Evolutionary conservation across 2,113 vertebrate species (phyloP).

Genomic region (Haemorhous mexicanus): DNA sequence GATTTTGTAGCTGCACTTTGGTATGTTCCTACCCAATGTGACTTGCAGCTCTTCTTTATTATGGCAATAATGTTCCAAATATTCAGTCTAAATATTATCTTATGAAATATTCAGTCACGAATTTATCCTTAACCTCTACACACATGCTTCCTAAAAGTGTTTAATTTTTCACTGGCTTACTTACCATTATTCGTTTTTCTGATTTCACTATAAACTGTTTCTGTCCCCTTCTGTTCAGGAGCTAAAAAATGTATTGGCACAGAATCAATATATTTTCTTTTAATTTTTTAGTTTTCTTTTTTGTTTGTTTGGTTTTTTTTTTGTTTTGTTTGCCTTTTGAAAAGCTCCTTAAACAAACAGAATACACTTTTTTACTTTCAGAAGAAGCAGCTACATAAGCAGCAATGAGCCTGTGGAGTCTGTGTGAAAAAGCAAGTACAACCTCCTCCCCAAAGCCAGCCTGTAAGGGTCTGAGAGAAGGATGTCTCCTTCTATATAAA

Average conservation of each 20-base stretch:
- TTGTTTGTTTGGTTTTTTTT: neutral
- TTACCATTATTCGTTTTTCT: slow-evolving; percentile 74
- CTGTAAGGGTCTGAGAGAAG: neutral
- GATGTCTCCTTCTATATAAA: neutral
- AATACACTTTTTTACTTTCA: neutral
- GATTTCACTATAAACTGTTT: slow-evolving; percentile 82
- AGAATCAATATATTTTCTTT: slow-evolving; percentile 57
- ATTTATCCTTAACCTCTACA: neutral
- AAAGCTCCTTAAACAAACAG: slow-evolving; percentile 45
- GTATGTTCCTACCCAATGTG: neutral
- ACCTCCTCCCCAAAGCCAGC: neutral
- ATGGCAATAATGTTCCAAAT: neutral
- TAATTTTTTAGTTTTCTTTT: neutral
- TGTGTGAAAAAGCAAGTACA: neutral
- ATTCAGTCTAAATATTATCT: neutral
- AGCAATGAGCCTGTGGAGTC: neutral
- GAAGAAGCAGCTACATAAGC: neutral
- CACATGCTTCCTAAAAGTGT: neutral
- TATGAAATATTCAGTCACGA: neutral
- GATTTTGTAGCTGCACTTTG: neutral
- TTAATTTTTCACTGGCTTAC: slow-evolving; percentile 60
- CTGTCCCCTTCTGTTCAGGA: slow-evolving; percentile 72
- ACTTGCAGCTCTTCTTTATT: neutral
- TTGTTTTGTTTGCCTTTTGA: neutral
- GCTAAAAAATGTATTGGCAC: slow-evolving; percentile 72